These are phyloP conservation scores for Arothron firmamentum DNA, from an alignment of 2,113 vertebrate genomes.

Conservation along the genomic window DNA sequence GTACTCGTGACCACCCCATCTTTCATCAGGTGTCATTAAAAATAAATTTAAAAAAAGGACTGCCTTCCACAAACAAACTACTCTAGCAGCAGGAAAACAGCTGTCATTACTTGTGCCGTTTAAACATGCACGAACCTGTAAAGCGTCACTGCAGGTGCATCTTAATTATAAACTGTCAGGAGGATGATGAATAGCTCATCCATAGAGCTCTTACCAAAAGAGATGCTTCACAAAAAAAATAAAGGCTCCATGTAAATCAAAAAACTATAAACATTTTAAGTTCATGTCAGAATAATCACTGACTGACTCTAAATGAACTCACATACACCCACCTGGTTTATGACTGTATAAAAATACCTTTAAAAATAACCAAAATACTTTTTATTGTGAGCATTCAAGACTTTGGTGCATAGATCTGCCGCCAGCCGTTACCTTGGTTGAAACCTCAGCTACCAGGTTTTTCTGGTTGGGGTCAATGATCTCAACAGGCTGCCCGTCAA, in stretches of 20 bases:
- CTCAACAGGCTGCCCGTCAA: constrained; percentile 87
- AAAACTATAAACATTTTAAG: not conserved
- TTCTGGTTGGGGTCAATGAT: constrained; percentile 85
- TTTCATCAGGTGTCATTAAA: not conserved
- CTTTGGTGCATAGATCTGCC: too few species aligned
- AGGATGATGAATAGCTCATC: not conserved
- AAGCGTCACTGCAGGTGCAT: not conserved
- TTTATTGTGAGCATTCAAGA: not conserved
- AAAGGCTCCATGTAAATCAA: not conserved
- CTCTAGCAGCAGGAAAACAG: not conserved
- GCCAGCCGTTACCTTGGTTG: constrained; percentile 83
- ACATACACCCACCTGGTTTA: too few species aligned
- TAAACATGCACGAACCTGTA: not conserved
- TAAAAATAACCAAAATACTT: not conserved
- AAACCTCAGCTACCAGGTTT: constrained; percentile 90
- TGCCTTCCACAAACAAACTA: not conserved
- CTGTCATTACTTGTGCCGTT: not conserved
- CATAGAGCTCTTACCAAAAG: not conserved
- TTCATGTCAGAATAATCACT: not conserved
- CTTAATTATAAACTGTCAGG: not conserved
- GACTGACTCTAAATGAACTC: not conserved
- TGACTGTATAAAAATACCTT: not conserved
- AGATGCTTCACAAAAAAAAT: not conserved
- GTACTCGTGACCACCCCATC: not conserved
- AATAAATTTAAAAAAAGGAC: not conserved